Evolutionary conservation across 1,140 invertebrate genomes (phyloP).

Genomic region (Cyclargus thomasi): DNA sequence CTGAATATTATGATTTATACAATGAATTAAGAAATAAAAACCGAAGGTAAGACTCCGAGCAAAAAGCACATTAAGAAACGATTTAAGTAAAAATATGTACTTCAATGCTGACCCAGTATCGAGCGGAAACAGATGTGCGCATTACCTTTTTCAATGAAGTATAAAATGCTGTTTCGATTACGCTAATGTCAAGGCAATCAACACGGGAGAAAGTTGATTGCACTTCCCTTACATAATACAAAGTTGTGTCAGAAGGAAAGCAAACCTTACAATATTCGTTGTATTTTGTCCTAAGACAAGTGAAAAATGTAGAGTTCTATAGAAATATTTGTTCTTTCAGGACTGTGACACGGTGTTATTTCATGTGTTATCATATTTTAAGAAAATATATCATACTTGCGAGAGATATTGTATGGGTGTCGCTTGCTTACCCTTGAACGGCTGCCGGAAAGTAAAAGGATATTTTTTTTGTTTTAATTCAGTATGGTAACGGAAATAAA

Average conservation of each 20-base stretch:
- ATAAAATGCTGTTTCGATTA: neutral
- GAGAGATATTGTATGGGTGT: too few species aligned
- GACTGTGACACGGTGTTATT: too few species aligned
- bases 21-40: neutral
- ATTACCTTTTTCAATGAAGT: slow-evolving; percentile 4
- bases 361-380: too few species aligned
- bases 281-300: too few species aligned
- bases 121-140: slow-evolving; percentile 13
- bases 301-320: too few species aligned
- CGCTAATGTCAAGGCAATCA: slow-evolving; percentile 1
- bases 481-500: too few species aligned
- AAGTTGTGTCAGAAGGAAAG: slow-evolving; percentile 5
- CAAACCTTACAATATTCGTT: neutral
- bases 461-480: too few species aligned
- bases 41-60: neutral
- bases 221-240: neutral
- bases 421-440: too few species aligned
- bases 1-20: neutral
- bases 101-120: slow-evolving; percentile 10
- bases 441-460: too few species aligned
- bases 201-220: neutral
- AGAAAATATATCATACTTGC: too few species aligned
- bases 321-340: too few species aligned
- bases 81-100: neutral
- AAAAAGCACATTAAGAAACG: neutral